These are phyloP conservation scores for Beroe ovata DNA, from an alignment of 37 sponge, comb jelly and placozoan species.

Conservation along the genomic window DNA sequence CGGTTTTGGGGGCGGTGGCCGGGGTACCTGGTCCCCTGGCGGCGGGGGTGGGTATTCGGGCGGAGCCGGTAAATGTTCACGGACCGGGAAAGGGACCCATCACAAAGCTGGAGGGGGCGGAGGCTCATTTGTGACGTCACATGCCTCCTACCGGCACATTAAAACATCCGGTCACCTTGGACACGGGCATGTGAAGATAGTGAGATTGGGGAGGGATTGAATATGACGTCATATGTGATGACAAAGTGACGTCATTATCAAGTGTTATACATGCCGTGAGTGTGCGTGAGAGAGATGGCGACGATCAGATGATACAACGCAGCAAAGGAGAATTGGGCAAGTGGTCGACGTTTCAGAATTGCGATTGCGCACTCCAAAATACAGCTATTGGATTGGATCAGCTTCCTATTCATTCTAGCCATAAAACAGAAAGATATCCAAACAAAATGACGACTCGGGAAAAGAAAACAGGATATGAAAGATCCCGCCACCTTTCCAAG, in stretches of 20 bases:
- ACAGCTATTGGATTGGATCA: too few species aligned
- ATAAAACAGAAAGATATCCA: too few species aligned
- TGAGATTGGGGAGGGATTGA: conserved; percentile 8
- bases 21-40: conserved; percentile 56
- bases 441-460: too few species aligned
- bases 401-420: too few species aligned
- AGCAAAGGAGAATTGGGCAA: too few species aligned
- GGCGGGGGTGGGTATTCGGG: conserved; percentile 52
- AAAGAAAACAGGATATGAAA: too few species aligned
- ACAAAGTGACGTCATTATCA: too few species aligned
- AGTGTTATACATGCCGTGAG: not conserved
- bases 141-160: not conserved
- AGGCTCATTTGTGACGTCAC: not conserved
- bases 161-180: not conserved
- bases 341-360: too few species aligned
- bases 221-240: too few species aligned
- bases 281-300: not conserved
- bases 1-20: conserved; percentile 54
- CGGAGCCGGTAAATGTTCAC: conserved; percentile 47
- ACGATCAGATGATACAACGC: too few species aligned
- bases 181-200: conserved; percentile 13
- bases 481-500: too few species aligned
- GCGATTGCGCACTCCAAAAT: too few species aligned
- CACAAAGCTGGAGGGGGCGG: conserved; percentile 56
- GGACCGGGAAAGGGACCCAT: conserved; percentile 9